A percentile compares a stretch with the other conserved stretches of the same genome.
These are phyloP conservation scores for Centruroides vittatus DNA, from an alignment of 1,140 invertebrate genomes.

Conservation along the genomic window DNA sequence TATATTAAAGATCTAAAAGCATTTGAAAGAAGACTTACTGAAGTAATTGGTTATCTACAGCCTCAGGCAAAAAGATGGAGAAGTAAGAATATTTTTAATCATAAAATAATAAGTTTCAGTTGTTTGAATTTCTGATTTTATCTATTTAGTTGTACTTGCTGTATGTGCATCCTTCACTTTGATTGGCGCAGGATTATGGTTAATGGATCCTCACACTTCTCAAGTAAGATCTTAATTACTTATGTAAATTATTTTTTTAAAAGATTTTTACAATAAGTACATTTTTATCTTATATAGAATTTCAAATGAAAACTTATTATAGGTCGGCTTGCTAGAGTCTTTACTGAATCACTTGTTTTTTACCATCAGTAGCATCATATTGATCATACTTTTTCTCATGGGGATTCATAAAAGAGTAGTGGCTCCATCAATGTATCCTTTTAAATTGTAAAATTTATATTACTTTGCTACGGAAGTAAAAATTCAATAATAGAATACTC, in stretches of 20 bases:
- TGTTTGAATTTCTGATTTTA: conserved; percentile 7
- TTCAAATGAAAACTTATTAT: conserved; percentile 16
- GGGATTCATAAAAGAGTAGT: conserved; percentile 92
- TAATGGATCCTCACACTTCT: conserved; percentile 76
- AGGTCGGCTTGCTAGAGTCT: conserved; percentile 72
- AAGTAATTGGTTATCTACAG: conserved; percentile 87
- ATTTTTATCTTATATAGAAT: background rate
- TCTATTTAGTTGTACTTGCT: conserved; percentile 60
- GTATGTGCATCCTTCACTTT: conserved; percentile 75
- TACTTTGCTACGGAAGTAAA: no score
- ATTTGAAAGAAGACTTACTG: conserved; percentile 84
- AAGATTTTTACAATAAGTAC: no score
- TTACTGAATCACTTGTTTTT: conserved; percentile 93
- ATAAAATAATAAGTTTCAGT: background rate
- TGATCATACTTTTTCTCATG: conserved; percentile 70
- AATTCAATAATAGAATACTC: no score
- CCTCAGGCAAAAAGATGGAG: conserved; percentile 85
- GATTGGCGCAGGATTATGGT: conserved; percentile 84
- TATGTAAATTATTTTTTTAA: no score
- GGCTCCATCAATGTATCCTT: conserved; percentile 70
- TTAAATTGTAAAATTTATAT: background rate
- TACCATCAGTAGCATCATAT: conserved; percentile 65
- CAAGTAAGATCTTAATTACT: conserved; percentile 32
- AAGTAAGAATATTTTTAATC: conserved; percentile 25
- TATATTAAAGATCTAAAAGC: conserved; percentile 72